These are phyloP conservation scores for Pseudopipra pipra DNA, from an alignment of 2,113 vertebrate species.

Conservation along the genomic window DNA sequence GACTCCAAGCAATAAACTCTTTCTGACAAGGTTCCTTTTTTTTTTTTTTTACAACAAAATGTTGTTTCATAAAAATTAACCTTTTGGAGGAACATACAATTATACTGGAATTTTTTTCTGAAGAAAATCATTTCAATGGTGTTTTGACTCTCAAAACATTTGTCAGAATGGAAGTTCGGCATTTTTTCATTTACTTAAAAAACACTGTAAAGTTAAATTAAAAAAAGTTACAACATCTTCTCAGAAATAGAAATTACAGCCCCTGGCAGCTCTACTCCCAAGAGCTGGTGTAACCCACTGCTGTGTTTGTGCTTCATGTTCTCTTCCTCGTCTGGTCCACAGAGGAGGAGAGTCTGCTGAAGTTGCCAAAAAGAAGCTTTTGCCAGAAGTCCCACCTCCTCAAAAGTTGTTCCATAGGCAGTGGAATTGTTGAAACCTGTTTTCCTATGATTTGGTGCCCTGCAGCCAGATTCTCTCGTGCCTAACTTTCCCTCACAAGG, in stretches of 20 bases:
- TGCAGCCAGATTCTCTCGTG: background rate
- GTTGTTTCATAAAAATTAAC: background rate
- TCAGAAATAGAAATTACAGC: background rate
- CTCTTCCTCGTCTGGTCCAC: background rate
- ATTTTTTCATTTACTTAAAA: background rate
- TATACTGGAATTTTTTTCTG: background rate
- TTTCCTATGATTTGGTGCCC: background rate
- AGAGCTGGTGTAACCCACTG: background rate
- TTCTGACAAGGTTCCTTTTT: background rate
- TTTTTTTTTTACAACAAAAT: background rate
- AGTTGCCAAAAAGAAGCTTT: background rate
- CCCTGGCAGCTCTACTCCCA: background rate
- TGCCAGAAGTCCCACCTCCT: slow-evolving; percentile 46
- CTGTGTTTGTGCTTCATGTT: background rate
- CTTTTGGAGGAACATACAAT: background rate
- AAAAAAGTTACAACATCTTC: background rate
- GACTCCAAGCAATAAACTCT: slow-evolving; percentile 1
- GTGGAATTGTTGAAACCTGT: background rate
- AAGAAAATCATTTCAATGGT: background rate
- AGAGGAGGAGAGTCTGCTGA: background rate
- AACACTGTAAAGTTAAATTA: background rate
- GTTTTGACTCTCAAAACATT: background rate
- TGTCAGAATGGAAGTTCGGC: background rate
- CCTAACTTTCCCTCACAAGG: background rate
- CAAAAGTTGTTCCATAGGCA: slow-evolving; percentile 33